Conservation (phyloP, 2,113 vertebrate species). For the Ibidorhyncha struthersii region DNA sequence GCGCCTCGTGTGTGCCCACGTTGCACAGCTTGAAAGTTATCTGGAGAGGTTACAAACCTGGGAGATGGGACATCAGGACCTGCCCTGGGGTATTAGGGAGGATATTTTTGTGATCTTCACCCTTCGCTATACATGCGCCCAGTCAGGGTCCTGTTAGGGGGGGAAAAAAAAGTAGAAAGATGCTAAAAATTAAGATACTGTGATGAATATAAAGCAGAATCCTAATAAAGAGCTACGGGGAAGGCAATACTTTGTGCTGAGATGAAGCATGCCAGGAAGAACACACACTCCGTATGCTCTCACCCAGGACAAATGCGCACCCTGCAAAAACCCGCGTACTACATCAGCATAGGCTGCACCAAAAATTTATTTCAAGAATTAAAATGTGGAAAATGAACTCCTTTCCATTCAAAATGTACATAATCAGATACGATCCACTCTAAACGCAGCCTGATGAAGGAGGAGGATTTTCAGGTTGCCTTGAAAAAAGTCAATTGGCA, state of each 20-base stretch:
- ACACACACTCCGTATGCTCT: accelerated
- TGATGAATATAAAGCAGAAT: neutral
- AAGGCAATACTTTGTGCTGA: neutral
- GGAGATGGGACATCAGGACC: neutral
- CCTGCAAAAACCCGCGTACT: neutral
- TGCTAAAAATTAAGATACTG: neutral
- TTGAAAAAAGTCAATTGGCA: too few relatives aligned
- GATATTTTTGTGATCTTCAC: neutral
- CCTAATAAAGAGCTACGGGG: neutral
- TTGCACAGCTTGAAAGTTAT: neutral
- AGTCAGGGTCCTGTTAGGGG: neutral
- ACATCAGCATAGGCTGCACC: neutral
- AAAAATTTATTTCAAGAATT: neutral
- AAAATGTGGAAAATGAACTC: neutral
- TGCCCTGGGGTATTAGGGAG: accelerated
- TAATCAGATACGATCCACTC: neutral
- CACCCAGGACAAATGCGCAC: neutral
- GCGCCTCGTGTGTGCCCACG: accelerated
- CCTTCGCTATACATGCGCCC: neutral
- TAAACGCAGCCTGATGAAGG: neutral
- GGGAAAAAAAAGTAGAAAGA: neutral
- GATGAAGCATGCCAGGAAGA: neutral
- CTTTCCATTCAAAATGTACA: neutral
- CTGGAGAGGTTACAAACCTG: neutral
- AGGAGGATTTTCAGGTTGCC: neutral